These are phyloP conservation scores for Tauraco erythrolophus DNA, from an alignment of 2,113 vertebrate genomes.

Conservation along the genomic window DNA sequence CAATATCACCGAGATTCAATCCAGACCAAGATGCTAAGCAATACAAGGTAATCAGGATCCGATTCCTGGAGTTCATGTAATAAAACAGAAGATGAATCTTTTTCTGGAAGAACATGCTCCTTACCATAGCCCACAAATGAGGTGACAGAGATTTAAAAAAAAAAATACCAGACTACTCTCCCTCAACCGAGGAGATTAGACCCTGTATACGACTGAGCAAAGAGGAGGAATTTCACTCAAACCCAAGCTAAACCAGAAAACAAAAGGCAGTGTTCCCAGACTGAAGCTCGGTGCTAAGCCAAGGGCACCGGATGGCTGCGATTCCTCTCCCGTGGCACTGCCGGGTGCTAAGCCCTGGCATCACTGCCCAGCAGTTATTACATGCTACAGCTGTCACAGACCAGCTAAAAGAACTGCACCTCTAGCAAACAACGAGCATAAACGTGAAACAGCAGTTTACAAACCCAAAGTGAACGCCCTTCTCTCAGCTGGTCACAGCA, in stretches of 20 bases:
- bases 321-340: slow-evolving; percentile 3
- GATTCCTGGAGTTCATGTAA: neutral
- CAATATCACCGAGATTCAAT: neutral
- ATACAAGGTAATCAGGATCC: neutral
- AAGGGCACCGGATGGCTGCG: neutral
- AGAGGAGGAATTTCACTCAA: neutral
- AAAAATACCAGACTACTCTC: neutral
- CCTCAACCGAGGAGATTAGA: neutral
- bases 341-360: slow-evolving; percentile 27
- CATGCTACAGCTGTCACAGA: neutral
- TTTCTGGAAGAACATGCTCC: neutral
- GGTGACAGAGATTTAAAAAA: neutral
- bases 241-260: neutral
- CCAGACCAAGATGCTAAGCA: neutral
- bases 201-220: neutral
- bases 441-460: neutral
- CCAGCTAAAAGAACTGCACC: neutral
- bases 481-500: neutral
- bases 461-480: neutral
- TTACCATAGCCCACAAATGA: neutral
- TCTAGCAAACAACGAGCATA: rapidly evolving
- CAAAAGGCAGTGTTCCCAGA: neutral
- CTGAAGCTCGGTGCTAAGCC: neutral
- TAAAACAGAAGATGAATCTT: neutral
- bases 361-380: neutral